Percentiles rank a stretch among this genome's conserved stretches.
These are phyloP conservation scores for Euproctis similis DNA, from an alignment of 2,888 invertebrate genomes.

Conservation along the genomic window DNA sequence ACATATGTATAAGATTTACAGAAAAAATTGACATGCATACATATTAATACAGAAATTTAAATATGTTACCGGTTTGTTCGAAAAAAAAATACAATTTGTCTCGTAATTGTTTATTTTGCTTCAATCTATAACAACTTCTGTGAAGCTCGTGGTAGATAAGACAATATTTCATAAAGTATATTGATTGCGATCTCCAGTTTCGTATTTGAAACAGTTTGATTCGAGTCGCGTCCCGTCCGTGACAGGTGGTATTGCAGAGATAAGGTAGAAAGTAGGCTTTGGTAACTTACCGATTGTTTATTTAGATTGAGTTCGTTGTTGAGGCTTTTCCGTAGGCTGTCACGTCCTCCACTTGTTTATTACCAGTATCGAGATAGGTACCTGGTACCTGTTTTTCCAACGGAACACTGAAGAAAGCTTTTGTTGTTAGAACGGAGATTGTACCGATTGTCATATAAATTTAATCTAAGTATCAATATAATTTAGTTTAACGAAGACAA, in stretches of 20 bases:
- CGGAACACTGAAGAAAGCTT: constrained; percentile 9
- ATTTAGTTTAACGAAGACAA: no score
- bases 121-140: no score
- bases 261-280: constrained; percentile 34
- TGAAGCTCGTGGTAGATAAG: no score
- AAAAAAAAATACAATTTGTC: no score
- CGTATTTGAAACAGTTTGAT: constrained; percentile 20
- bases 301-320: constrained; percentile 29
- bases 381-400: constrained; percentile 3
- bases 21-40: no score
- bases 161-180: constrained; percentile 9
- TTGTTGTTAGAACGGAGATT: not conserved
- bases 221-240: constrained; percentile 21
- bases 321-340: constrained; percentile 16
- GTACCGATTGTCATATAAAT: no score
- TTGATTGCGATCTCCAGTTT: constrained; percentile 24
- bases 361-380: not conserved
- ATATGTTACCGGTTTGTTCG: no score
- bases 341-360: constrained; percentile 18
- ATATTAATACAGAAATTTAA: no score
- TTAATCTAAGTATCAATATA: no score
- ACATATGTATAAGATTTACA: no score
- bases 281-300: constrained; percentile 36
- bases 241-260: constrained; percentile 31
- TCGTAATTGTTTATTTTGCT: no score